Percentiles rank a stretch among this genome's conserved stretches.
Evolutionary conservation across 2,888 invertebrate species (phyloP).

Genomic region (Drosophila phalerata): DNA sequence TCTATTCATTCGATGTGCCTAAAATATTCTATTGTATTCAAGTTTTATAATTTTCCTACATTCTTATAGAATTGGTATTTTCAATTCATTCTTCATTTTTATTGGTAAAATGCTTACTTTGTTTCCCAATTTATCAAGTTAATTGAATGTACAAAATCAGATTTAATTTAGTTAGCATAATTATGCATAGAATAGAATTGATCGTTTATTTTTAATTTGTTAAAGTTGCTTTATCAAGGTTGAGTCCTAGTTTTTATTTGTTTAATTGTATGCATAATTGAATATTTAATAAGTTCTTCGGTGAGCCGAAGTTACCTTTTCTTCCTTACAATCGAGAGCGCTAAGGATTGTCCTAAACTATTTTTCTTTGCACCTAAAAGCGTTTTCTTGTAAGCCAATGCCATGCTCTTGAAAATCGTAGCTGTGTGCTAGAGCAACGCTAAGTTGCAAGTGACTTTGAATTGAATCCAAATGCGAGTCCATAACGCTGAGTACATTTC

Average conservation of each 20-base stretch:
- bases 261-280: slow-evolving; percentile 8
- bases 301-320: slow-evolving; percentile 18
- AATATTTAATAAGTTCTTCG: slow-evolving; percentile 16
- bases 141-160: slow-evolving; percentile 48
- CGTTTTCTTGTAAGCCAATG: slow-evolving; percentile 66
- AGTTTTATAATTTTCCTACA: slow-evolving; percentile 35
- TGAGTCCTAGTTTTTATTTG: background rate
- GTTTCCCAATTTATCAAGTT: slow-evolving; percentile 24
- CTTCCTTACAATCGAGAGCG: background rate
- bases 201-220: slow-evolving; percentile 6
- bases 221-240: slow-evolving; percentile 9
- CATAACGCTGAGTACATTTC: slow-evolving; percentile 51
- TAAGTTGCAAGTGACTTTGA: slow-evolving; percentile 63
- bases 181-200: slow-evolving; percentile 46
- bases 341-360: background rate
- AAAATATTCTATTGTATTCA: slow-evolving; percentile 38
- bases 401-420: slow-evolving; percentile 74
- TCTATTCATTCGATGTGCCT: slow-evolving; percentile 63
- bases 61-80: slow-evolving; percentile 73
- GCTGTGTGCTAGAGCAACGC: slow-evolving; percentile 66
- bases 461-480: slow-evolving; percentile 18
- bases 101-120: slow-evolving; percentile 43
- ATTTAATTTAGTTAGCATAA: slow-evolving; percentile 46
- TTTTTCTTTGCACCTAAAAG: slow-evolving; percentile 45
- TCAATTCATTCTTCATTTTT: slow-evolving; percentile 42